These are phyloP conservation scores for Hirtodrosophila alboralis DNA, from an alignment of 2,888 invertebrate species.

Conservation along the genomic window DNA sequence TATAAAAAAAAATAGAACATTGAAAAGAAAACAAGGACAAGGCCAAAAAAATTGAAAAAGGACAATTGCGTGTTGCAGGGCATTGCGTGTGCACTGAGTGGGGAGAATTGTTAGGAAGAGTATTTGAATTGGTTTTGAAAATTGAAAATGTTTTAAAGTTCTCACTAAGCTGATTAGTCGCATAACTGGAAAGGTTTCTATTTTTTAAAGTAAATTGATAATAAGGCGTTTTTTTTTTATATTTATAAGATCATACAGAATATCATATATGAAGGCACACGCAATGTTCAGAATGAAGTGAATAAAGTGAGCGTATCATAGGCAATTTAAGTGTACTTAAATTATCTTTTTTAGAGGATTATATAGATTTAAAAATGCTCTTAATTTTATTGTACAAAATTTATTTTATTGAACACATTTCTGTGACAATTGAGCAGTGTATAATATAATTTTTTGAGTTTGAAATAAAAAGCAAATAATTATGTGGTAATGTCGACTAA, in stretches of 20 bases:
- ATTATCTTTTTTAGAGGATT: constrained; percentile 23
- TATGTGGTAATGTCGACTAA: too few species aligned
- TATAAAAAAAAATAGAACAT: constrained; percentile 8
- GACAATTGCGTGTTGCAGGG: constrained; percentile 64
- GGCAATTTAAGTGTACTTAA: constrained; percentile 27
- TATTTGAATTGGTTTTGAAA: constrained; percentile 9
- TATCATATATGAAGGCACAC: constrained; percentile 1
- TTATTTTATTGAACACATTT: constrained; percentile 3
- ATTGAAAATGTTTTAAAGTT: constrained; percentile 24
- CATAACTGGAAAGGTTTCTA: constrained; percentile 2
- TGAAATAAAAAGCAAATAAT: too few species aligned
- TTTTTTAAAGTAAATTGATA: constrained; percentile 15
- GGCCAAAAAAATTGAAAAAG: too few species aligned
- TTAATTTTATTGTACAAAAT: constrained; percentile 20
- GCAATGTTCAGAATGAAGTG: constrained; percentile 11
- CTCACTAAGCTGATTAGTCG: constrained; percentile 66
- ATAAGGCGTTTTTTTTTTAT: constrained; percentile 14
- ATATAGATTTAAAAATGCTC: constrained; percentile 7
- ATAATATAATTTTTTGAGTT: too few species aligned
- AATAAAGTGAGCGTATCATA: constrained; percentile 24
- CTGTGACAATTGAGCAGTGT: constrained; percentile 39
- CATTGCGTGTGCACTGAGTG: too few species aligned
- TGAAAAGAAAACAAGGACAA: constrained; percentile 5
- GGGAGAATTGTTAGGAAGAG: constrained; percentile 3
- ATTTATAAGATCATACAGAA: constrained; percentile 1